A percentile compares a stretch with the other conserved stretches of the same genome.
Evolutionary conservation across 2,113 vertebrate genomes (phyloP).

Genomic region (Campylomormyrus tamandua): DNA sequence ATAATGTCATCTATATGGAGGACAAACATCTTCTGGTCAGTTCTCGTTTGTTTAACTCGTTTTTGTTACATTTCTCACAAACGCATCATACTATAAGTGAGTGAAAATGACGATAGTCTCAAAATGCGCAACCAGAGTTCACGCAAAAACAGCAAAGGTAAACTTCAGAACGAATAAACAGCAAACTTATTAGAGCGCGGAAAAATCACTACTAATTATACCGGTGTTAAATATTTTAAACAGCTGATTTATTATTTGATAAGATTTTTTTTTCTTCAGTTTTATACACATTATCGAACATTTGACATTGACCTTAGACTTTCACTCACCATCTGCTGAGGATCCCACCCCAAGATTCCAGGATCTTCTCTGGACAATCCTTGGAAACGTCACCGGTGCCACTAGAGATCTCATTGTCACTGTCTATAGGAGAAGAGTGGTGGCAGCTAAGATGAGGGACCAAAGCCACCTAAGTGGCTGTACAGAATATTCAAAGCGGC

Average conservation of each 20-base stretch:
- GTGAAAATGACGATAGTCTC: not conserved
- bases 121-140: not conserved
- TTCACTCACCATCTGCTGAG: constrained; percentile 80
- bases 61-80: not conserved
- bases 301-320: not conserved
- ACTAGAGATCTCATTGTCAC: constrained; percentile 93
- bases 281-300: not conserved
- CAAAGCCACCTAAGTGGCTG: not conserved
- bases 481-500: not conserved
- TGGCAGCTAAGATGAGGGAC: not conserved
- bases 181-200: not conserved
- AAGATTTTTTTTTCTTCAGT: not conserved
- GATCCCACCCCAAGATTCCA: constrained; percentile 92
- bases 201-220: not conserved
- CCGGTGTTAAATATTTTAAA: not conserved
- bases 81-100: not conserved
- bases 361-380: constrained; percentile 95
- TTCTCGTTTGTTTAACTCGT: not conserved
- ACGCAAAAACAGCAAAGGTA: not conserved
- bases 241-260: not conserved
- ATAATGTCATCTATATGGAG: not conserved
- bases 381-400: constrained; percentile 96
- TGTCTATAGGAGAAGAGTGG: constrained; percentile 62
- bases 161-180: not conserved
- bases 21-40: not conserved